Conservation (phyloP, 2,888 invertebrate genomes). For the Napeogenes sylphis region DNA sequence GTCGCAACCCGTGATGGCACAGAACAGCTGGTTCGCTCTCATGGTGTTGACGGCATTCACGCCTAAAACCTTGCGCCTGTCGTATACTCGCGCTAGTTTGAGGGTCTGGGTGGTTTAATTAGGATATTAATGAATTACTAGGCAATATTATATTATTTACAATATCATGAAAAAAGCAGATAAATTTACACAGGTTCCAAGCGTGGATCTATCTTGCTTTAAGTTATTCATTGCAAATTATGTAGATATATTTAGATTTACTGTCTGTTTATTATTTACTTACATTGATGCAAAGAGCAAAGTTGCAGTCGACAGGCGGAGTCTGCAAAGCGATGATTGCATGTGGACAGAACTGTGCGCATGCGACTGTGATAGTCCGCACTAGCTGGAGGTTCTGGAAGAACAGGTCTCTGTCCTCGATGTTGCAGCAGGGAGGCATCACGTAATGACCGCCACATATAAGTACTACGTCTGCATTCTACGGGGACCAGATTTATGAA, state of each 20-base stretch:
- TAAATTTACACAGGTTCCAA: no score
- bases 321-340: slow-evolving; percentile 64
- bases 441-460: slow-evolving; percentile 62
- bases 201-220: no score
- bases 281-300: slow-evolving; percentile 57
- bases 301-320: slow-evolving; percentile 68
- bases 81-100: slow-evolving; percentile 44
- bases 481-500: neutral
- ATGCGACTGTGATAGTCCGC: slow-evolving; percentile 51
- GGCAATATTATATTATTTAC: no score
- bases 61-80: slow-evolving; percentile 58
- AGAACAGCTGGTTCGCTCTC: slow-evolving; percentile 68
- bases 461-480: slow-evolving; percentile 65
- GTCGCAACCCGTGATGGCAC: slow-evolving; percentile 51
- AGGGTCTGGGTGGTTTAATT: slow-evolving; percentile 48
- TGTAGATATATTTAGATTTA: no score
- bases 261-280: slow-evolving; percentile 32
- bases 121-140: neutral
- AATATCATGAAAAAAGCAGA: no score
- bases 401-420: slow-evolving; percentile 58
- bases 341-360: slow-evolving; percentile 59
- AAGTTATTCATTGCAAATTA: no score
- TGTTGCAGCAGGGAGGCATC: slow-evolving; percentile 55
- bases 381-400: slow-evolving; percentile 60
- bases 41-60: slow-evolving; percentile 64